Base-by-base conservation (phyloP, 2,888 invertebrate species). In the Linnaemya tessellans region DNA sequence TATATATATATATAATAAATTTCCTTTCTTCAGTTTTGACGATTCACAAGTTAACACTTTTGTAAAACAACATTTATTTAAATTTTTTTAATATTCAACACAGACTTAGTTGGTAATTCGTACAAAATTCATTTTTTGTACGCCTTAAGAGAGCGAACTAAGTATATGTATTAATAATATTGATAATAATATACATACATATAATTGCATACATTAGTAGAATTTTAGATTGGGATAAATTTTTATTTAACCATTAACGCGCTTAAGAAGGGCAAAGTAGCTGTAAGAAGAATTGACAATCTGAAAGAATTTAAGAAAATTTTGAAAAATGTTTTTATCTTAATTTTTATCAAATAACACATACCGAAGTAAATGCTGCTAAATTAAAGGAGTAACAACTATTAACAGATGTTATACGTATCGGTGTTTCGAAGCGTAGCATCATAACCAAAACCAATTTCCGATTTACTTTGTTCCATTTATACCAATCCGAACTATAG, bases 201-300 rank as follows among this genome's bases (percentile, higher is more conserved):
- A 41, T 41, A 41, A 41, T 41, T 13, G 13, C 1, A 11, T 13
- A 13, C 13, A 46, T n/a, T 15, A 15, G n/a, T 4, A 46, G 15
- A 46, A 4, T 46, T 3, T 15, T 46, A 0, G 15, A n/a, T 46
- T 46, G 0, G 0, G n/a, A 15, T 46, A 0, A 46, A 46, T 46
- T 46, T 46, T n/a, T 7, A n/a, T 77, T 86, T 87, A 90, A 80
- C 87, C 87, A 86, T 91, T 90, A 70, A 90, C 88, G 3, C 88
- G 86, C 68, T 90, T 90, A 0, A 90, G 87, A 38, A 90, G 65
- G 1, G 91, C 89, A 65, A 89, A 91, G 65, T 91, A 91, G 35
- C 89, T 90, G 60, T 91, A 91, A 0, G 90, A 89, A 9, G 89
- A 88, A 79, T 90, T 91, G 0, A 91, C 89, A 85, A 91, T 90